Percentiles rank a stretch among this genome's conserved stretches.
Conservation (phyloP, 2,113 vertebrate genomes). For the Trogon melanurus region DNA sequence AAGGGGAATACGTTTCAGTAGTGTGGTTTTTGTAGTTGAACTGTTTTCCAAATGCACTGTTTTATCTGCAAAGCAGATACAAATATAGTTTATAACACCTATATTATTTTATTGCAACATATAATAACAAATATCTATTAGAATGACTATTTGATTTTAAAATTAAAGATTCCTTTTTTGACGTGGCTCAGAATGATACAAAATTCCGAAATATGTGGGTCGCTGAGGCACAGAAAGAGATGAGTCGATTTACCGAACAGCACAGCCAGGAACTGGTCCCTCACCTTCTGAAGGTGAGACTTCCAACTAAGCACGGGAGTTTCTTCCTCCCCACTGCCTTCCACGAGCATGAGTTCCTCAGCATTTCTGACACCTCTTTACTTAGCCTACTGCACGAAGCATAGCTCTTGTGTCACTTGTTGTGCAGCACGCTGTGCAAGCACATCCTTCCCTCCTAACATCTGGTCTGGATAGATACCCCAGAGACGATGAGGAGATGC, state of each 20-base stretch:
- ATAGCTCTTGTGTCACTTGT: not conserved
- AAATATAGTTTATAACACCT: not conserved
- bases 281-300: not conserved
- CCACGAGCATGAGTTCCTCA: not conserved
- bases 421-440: not conserved
- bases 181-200: not conserved
- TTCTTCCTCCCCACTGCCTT: not conserved
- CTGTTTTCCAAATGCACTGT: not conserved
- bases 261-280: not conserved
- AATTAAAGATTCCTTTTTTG: not conserved
- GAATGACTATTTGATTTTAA: not conserved
- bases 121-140: not conserved
- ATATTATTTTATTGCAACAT: not conserved
- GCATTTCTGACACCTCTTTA: not conserved
- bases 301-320: not conserved
- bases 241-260: not conserved
- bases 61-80: not conserved
- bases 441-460: conserved; percentile 45
- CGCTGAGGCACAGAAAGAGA: not conserved
- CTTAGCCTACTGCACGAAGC: not conserved
- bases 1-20: not conserved
- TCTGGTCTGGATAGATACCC: conserved; percentile 51
- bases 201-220: not conserved
- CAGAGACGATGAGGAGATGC: not conserved
- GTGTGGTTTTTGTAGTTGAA: not conserved